Evolutionary conservation across 2,888 invertebrate species (phyloP), one percentile per base, ranked within the genome.

Genomic region (Drosophila colorata): DNA sequence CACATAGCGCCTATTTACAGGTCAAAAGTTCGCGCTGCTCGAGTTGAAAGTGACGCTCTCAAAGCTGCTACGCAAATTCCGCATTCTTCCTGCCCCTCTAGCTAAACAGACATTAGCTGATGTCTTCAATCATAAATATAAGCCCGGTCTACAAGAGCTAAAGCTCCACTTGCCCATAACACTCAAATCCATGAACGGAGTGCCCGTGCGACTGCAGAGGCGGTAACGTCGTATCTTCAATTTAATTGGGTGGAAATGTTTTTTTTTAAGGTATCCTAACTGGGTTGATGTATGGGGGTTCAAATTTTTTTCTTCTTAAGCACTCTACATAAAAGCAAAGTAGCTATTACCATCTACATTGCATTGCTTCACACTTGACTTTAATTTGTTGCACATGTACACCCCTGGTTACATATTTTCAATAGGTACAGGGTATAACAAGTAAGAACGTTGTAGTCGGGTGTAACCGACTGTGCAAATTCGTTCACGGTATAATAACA

Each of bases 21-120:
- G 92, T 37, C 93, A 93, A 88, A 93, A 93, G 80, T 93, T 91
- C 88, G 93, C 91, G 52, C 91, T 94, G 91, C 83, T 94, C 80
- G 94, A 94, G 81, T 90, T 94, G 84, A 94, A 94, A 87, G 90
- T 93, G 0, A 91, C 92, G 0, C 48, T 94, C 6, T 93, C 93
- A 1, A 93, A 93, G 78, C 70, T 94, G 7, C 69, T 94, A 7
- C 92, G 93, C 59, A 91, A 93, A 56, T 94, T 93, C 74, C 89
- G 92, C 65, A 74, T 92, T 11, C 55, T 87, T 13, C 89, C 91
- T 64, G 91, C 90, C 58, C 92, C 93, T 0, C 88, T 93, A 4
- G 75, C 90, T 48, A 85, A 93, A 13, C 76, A 78, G 28, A 91
- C 87, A 72, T 80, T 93, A 25, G 74, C 80, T n/a, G 72, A 81